Conservation (phyloP, 1,140 invertebrate species). For the Leptonema lineaticorne region DNA sequence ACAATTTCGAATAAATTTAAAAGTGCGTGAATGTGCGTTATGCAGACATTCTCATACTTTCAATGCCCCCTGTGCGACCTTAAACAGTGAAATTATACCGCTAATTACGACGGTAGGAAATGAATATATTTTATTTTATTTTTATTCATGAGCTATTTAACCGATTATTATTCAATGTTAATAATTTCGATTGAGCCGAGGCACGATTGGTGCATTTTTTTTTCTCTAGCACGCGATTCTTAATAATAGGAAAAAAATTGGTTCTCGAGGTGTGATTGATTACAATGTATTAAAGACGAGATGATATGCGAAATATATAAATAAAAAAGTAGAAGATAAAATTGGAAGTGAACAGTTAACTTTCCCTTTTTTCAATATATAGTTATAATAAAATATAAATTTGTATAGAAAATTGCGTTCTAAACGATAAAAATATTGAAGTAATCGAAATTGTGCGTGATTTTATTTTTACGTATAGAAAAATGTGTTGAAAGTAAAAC, state of each 20-base stretch:
- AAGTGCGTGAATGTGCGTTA: neutral
- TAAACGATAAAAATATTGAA: too few relatives aligned
- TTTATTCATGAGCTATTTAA: neutral
- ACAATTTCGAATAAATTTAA: too few relatives aligned
- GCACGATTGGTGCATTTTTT: neutral
- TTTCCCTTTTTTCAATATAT: too few relatives aligned
- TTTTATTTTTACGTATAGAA: too few relatives aligned
- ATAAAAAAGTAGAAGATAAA: too few relatives aligned
- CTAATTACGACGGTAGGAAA: neutral
- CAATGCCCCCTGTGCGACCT: neutral
- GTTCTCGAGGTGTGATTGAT: neutral
- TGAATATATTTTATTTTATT: neutral
- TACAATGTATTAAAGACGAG: too few relatives aligned
- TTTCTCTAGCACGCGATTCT: neutral
- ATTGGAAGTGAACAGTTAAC: too few relatives aligned
- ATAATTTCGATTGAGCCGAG: neutral
- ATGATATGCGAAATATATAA: too few relatives aligned
- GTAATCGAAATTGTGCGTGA: too few relatives aligned
- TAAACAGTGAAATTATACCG: neutral
- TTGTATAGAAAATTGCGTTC: too few relatives aligned
- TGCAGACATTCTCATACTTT: neutral
- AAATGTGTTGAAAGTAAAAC: too few relatives aligned
- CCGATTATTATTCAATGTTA: neutral
- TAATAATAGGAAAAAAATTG: neutral
- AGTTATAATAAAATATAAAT: too few relatives aligned